Conservation (phyloP, 2,888 invertebrate species). For the Diaphora mendica region DNA sequence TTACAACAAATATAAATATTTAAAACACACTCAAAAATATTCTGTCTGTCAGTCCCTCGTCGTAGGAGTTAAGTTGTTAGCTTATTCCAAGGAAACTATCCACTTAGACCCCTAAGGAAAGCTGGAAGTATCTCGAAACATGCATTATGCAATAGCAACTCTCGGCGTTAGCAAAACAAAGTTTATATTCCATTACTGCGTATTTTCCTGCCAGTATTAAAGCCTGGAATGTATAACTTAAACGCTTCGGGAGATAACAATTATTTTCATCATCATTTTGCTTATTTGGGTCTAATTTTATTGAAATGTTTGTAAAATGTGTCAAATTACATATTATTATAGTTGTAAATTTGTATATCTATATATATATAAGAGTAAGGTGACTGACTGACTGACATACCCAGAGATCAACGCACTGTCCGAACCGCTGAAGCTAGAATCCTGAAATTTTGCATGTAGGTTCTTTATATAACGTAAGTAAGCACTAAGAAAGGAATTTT, state of each 20-base stretch:
- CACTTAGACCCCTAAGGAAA: conserved; percentile 7
- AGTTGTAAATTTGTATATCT: too few species aligned
- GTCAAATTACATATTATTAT: too few species aligned
- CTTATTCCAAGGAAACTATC: conserved; percentile 2
- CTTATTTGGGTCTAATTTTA: not conserved
- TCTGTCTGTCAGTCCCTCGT: not conserved
- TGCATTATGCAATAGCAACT: conserved; percentile 18
- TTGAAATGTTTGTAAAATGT: too few species aligned
- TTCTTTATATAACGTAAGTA: too few species aligned
- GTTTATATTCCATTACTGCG: conserved; percentile 6
- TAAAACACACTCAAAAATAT: not conserved
- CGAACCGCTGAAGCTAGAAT: too few species aligned
- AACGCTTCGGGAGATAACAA: not conserved
- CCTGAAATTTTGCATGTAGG: too few species aligned
- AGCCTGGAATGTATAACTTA: too few species aligned
- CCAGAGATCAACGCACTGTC: too few species aligned
- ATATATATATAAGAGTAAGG: too few species aligned
- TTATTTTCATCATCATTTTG: not conserved
- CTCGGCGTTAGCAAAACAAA: conserved; percentile 6
- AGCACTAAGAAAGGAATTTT: too few species aligned
- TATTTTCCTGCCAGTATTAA: not conserved
- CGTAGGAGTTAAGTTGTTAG: not conserved
- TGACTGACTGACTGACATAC: too few species aligned
- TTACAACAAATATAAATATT: not conserved
- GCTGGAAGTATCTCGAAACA: conserved; percentile 2